Percentiles rank a stretch among this genome's conserved stretches.
These are phyloP conservation scores for Subanguina moxae DNA, from an alignment of 1,140 invertebrate species.

Conservation along the genomic window DNA sequence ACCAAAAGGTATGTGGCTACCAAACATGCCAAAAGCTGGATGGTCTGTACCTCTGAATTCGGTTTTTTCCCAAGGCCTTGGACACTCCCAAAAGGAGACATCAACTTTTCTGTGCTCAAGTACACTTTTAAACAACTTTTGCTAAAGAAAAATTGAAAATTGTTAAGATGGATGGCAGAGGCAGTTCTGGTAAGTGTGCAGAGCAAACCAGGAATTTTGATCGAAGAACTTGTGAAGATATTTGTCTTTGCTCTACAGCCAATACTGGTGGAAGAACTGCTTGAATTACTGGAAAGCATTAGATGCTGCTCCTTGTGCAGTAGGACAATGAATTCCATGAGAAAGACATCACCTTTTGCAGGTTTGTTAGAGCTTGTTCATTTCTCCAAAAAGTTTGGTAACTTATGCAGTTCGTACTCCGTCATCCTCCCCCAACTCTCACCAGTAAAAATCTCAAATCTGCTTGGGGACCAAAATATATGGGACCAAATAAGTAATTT, in stretches of 20 bases:
- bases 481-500: too few relatives aligned
- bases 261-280: constrained; percentile 19
- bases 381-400: not conserved
- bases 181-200: constrained; percentile 19
- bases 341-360: constrained; percentile 23
- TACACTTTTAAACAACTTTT: constrained; percentile 2
- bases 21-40: constrained; percentile 14
- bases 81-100: constrained; percentile 29
- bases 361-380: constrained; percentile 6
- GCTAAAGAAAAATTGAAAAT: constrained; percentile 13
- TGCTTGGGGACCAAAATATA: too few relatives aligned
- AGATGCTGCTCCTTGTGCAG: constrained; percentile 22
- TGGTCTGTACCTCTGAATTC: constrained; percentile 10
- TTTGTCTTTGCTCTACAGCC: constrained; percentile 27
- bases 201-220: constrained; percentile 19
- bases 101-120: constrained; percentile 21
- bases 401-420: too few relatives aligned
- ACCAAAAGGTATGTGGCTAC: constrained; percentile 13
- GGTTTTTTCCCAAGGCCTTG: constrained; percentile 31
- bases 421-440: too few relatives aligned
- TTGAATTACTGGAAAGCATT: constrained; percentile 22
- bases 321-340: constrained; percentile 10
- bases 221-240: constrained; percentile 18
- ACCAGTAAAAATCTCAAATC: too few relatives aligned
- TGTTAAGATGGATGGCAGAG: constrained; percentile 37